These are phyloP conservation scores for Glaucidium brasilianum DNA, from an alignment of 2,113 vertebrate genomes.

Conservation along the genomic window DNA sequence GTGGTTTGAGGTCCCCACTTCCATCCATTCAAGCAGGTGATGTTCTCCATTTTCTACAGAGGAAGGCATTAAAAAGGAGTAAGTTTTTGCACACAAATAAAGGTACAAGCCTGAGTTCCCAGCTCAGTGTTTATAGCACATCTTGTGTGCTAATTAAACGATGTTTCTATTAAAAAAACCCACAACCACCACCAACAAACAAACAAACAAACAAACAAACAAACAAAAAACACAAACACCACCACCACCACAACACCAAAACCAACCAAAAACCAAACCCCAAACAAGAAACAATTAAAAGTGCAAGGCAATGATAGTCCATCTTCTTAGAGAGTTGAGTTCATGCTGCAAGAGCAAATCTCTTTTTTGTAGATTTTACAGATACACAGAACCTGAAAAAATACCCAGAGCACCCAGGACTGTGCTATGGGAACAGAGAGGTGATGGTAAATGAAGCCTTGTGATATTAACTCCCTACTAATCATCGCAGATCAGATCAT, in stretches of 20 bases:
- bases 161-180: neutral
- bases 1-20: neutral
- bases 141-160: neutral
- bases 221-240: neutral
- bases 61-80: neutral
- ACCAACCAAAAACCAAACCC: neutral
- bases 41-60: neutral
- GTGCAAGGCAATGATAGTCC: neutral
- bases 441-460: neutral
- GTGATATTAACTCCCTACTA: neutral
- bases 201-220: neutral
- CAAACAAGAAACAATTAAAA: neutral
- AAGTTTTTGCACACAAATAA: neutral
- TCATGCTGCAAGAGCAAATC: neutral
- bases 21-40: neutral
- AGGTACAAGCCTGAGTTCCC: neutral
- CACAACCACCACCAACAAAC: neutral
- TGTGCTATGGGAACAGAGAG: neutral
- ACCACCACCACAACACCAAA: neutral
- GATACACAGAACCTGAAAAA: neutral
- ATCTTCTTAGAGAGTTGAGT: neutral
- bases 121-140: neutral
- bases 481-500: neutral
- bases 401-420: neutral
- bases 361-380: neutral